phyloP scores from a whole-genome alignment of 2,113 vertebrate genomes.

The Petrocephalus zakoni region DNA sequence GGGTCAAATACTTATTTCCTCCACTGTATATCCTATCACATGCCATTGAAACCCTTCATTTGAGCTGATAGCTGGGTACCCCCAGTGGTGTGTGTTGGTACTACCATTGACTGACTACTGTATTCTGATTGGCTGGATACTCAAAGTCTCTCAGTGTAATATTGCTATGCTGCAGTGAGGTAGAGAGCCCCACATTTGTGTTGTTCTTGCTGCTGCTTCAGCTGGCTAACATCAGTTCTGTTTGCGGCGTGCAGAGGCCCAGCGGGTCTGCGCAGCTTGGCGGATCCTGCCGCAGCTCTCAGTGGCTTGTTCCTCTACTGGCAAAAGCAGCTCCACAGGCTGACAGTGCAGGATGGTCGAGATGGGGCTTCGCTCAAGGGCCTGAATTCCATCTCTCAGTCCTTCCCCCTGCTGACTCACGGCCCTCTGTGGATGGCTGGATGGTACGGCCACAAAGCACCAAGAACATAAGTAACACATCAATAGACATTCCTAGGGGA shows the following conservation, averaged over 20 bases:
- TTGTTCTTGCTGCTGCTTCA: background rate
- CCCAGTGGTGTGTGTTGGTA: background rate
- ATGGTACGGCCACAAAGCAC: background rate
- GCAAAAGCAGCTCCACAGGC: conserved; percentile 36
- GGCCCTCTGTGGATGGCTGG: background rate
- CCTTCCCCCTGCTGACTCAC: conserved; percentile 23
- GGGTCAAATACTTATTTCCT: too few relatives aligned
- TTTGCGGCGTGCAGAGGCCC: conserved; percentile 25
- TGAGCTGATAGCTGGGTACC: background rate
- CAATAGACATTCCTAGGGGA: background rate
- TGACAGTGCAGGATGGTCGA: conserved; percentile 41
- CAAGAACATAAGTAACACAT: background rate
- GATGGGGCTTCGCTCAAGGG: conserved; percentile 34
- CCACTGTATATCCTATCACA: background rate
- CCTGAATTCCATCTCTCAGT: conserved; percentile 8
- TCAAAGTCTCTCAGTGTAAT: background rate
- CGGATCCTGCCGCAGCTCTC: conserved; percentile 27
- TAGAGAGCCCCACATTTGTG: background rate
- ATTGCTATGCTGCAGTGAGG: background rate
- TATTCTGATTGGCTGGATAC: background rate
- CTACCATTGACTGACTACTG: background rate
- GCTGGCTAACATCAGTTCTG: conserved; percentile 38
- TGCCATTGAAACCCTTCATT: background rate
- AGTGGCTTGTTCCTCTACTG: conserved; percentile 19
- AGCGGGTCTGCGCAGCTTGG: conserved; percentile 11